Conservation (phyloP, 2,113 vertebrate species). For the Phyllostomus hastatus region DNA sequence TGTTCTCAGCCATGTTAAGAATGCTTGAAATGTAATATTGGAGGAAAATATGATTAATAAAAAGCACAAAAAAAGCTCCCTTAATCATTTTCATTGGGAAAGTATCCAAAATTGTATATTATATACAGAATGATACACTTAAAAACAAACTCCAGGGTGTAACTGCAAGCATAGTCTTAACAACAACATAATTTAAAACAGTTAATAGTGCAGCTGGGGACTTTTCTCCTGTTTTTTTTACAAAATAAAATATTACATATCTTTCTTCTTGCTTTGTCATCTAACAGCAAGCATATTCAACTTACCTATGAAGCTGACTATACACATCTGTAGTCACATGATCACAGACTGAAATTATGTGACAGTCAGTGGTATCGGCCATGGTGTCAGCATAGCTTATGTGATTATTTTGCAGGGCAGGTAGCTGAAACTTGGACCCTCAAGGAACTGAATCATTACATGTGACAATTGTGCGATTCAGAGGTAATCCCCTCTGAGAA, state of each 20-base stretch:
- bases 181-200: neutral
- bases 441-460: neutral
- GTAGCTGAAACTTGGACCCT: neutral
- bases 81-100: neutral
- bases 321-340: neutral
- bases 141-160: neutral
- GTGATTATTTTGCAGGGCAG: neutral
- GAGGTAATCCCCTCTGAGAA: slow-evolving; percentile 29
- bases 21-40: neutral
- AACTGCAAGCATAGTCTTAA: neutral
- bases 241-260: neutral
- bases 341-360: neutral
- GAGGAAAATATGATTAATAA: neutral
- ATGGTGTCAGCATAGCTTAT: neutral
- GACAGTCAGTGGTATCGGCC: neutral
- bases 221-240: neutral
- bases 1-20: neutral
- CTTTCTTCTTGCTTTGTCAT: neutral
- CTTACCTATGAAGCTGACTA: neutral
- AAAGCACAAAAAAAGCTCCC: neutral
- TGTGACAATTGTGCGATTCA: slow-evolving; percentile 27
- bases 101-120: neutral
- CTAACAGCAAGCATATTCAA: neutral
- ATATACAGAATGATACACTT: neutral
- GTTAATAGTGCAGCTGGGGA: neutral